phyloP scores from a whole-genome alignment of 2,888 invertebrate genomes.

The Ditylenchus weischeri region DNA sequence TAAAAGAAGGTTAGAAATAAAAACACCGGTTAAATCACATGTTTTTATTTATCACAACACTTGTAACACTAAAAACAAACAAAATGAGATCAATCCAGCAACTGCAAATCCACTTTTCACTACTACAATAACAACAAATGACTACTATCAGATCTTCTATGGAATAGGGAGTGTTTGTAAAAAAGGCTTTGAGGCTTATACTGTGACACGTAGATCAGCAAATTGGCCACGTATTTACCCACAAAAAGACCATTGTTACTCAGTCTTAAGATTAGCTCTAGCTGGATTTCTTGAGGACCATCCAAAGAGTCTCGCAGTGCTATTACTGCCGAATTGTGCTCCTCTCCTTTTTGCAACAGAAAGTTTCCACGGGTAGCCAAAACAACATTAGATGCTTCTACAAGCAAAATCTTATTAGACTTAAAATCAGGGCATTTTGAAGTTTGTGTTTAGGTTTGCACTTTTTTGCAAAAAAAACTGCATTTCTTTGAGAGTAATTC shows the following conservation, averaged over 20 bases:
- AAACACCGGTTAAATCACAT: too few relatives aligned
- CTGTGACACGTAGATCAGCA: slow-evolving; percentile 60
- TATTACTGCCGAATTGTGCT: slow-evolving; percentile 60
- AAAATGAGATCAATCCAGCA: too few relatives aligned
- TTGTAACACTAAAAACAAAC: too few relatives aligned
- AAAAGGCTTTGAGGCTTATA: slow-evolving; percentile 35
- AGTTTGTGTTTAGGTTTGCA: too few relatives aligned
- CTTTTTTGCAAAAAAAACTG: too few relatives aligned
- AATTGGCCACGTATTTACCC: slow-evolving; percentile 61
- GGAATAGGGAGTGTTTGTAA: background rate
- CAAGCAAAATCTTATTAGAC: slow-evolving; percentile 11
- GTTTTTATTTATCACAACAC: too few relatives aligned
- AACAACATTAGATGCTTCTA: slow-evolving; percentile 49
- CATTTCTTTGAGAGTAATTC: too few relatives aligned
- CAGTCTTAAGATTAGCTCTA: slow-evolving; percentile 59
- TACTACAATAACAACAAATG: background rate
- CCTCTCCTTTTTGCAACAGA: slow-evolving; percentile 59
- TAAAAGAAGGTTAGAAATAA: too few relatives aligned
- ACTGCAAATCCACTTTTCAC: background rate
- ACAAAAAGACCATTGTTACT: slow-evolving; percentile 58
- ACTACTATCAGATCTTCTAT: background rate
- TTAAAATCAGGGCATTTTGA: background rate
- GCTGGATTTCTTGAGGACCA: slow-evolving; percentile 58
- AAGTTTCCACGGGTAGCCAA: slow-evolving; percentile 60
- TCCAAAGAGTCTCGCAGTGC: slow-evolving; percentile 55